A percentile compares a stretch with the other conserved stretches of the same genome.
Evolutionary conservation across 2,113 vertebrate genomes (phyloP).

Genomic region (Amphilophus citrinellus): DNA sequence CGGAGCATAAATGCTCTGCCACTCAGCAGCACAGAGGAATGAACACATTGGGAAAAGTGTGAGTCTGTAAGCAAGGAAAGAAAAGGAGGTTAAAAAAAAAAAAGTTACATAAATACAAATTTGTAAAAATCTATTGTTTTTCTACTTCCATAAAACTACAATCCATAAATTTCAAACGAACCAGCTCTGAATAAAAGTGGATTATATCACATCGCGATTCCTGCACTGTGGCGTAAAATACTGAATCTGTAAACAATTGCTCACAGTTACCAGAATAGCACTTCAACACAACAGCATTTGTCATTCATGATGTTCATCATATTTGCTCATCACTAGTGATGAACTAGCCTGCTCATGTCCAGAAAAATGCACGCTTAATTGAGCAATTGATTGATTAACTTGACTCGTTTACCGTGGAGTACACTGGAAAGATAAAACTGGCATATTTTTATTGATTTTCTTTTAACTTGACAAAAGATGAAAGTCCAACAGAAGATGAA

Average conservation of each 20-base stretch:
- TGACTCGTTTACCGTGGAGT: background rate
- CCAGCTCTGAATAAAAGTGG: background rate
- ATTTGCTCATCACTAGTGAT: conserved; percentile 28
- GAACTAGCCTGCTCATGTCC: background rate
- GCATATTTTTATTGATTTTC: background rate
- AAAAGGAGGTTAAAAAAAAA: background rate
- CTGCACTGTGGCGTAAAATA: background rate
- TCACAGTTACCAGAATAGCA: conserved; percentile 29
- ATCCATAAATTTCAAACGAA: background rate
- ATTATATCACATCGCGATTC: background rate
- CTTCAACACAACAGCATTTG: conserved; percentile 22
- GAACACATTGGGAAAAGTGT: background rate
- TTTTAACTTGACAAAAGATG: background rate
- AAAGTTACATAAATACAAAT: background rate
- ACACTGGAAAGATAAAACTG: background rate
- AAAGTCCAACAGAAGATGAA: background rate
- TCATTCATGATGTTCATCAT: conserved; percentile 37
- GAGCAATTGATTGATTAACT: background rate
- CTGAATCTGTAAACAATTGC: conserved; percentile 16
- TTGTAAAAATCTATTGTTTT: too few species aligned
- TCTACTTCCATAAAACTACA: background rate
- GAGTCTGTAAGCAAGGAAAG: background rate
- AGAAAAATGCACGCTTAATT: background rate
- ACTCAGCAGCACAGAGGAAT: conserved; percentile 38
- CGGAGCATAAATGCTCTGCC: conserved; percentile 48